A percentile compares a stretch with the other conserved stretches of the same genome.
Evolutionary conservation across 2,113 vertebrate species (phyloP).

Genomic region (Clinocottus analis): DNA sequence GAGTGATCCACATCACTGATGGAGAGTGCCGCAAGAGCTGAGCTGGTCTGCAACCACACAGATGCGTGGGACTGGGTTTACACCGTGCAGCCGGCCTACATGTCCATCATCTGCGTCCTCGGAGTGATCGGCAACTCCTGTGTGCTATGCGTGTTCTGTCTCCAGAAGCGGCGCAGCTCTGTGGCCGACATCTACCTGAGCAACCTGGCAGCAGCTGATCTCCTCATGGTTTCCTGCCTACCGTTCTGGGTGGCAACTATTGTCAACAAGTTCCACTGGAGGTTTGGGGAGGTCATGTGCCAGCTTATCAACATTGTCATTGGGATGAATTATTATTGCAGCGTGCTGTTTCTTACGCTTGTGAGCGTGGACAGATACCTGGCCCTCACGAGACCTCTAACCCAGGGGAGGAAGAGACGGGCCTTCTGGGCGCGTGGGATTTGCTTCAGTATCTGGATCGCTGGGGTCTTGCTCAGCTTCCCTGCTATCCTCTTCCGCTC

Average conservation of each 20-base stretch:
- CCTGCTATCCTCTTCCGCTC: constrained; percentile 83
- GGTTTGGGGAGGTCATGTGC: constrained; percentile 87
- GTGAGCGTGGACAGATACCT: constrained; percentile 91
- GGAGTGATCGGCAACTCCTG: constrained; percentile 86
- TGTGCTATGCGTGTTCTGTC: constrained; percentile 84
- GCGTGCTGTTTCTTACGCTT: constrained; percentile 87
- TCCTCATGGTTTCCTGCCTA: constrained; percentile 84
- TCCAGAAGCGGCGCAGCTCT: constrained; percentile 85
- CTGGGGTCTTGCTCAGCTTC: constrained; percentile 81
- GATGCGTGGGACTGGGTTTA: constrained; percentile 77
- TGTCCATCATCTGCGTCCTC: constrained; percentile 85
- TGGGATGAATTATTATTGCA: constrained; percentile 87
- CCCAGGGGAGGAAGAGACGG: constrained; percentile 78
- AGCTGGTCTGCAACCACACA: constrained; percentile 37
- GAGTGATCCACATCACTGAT: constrained; percentile 18
- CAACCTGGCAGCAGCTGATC: constrained; percentile 87
- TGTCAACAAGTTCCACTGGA: constrained; percentile 84
- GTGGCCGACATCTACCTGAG: constrained; percentile 91
- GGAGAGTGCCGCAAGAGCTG: constrained; percentile 28
- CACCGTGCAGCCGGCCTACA: constrained; percentile 83
- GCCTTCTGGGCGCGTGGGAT: constrained; percentile 81
- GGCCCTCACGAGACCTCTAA: constrained; percentile 88
- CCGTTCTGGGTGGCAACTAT: constrained; percentile 91
- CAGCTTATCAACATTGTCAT: constrained; percentile 80
- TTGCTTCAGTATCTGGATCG: constrained; percentile 84